Evolutionary conservation across 2,888 invertebrate species (phyloP).

Genomic region (Folsomia manolachei): DNA sequence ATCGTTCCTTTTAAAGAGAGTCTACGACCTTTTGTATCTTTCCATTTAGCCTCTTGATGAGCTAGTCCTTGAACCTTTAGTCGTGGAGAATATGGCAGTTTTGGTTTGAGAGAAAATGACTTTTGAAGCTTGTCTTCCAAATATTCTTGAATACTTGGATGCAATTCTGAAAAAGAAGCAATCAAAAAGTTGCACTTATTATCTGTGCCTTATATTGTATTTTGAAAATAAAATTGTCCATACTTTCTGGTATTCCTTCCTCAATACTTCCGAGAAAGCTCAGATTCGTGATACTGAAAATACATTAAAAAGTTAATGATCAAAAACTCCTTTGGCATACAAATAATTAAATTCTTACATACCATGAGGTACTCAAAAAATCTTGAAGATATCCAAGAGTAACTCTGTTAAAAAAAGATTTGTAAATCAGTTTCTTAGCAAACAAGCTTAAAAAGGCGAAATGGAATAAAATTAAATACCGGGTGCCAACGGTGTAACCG

Average conservation of each 20-base stretch:
- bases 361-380: constrained; percentile 71
- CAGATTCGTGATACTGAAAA: constrained; percentile 90
- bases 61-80: constrained; percentile 25
- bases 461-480: constrained; percentile 53
- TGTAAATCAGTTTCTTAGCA: neutral
- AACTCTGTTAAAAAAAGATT: constrained; percentile 61
- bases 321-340: too few relatives aligned
- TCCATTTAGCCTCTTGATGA: neutral
- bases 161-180: constrained; percentile 64
- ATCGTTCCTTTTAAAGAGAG: constrained; percentile 91
- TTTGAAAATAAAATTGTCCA: too few relatives aligned
- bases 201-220: too few relatives aligned
- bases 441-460: too few relatives aligned
- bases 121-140: constrained; percentile 80
- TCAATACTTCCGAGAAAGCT: constrained; percentile 92
- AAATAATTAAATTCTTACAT: too few relatives aligned
- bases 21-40: constrained; percentile 53
- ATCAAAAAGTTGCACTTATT: too few relatives aligned
- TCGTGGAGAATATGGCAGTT: constrained; percentile 36
- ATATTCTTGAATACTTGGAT: constrained; percentile 80
- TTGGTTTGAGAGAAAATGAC: constrained; percentile 70
- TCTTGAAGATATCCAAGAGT: constrained; percentile 91
- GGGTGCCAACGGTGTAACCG: constrained; percentile 97
- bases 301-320: too few relatives aligned
- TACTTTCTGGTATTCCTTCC: constrained; percentile 75